phyloP scores from a whole-genome alignment of 2,888 invertebrate species.

The Cephus pygmeus region DNA sequence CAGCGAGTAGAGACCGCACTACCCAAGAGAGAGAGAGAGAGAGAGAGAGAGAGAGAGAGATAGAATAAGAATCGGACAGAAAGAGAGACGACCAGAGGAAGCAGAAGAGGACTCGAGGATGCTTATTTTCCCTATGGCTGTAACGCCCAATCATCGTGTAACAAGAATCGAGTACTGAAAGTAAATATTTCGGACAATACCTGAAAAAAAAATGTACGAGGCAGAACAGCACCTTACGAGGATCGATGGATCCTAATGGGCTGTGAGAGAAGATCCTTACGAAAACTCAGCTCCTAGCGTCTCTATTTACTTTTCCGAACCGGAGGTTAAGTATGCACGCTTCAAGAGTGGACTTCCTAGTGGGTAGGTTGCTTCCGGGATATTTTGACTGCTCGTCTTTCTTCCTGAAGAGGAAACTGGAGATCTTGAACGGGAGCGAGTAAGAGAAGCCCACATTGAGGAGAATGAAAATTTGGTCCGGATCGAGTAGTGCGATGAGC shows the following conservation, averaged over 20 bases:
- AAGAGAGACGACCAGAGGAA: neutral
- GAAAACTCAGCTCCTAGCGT: neutral
- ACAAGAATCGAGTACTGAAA: neutral
- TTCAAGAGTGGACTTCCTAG: neutral
- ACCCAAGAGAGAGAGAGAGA: neutral
- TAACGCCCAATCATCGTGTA: neutral
- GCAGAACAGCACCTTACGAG: neutral
- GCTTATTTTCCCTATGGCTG: neutral
- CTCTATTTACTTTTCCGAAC: conserved; percentile 14
- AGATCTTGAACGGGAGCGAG: neutral
- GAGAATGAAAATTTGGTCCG: neutral
- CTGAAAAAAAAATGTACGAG: neutral
- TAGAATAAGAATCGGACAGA: neutral
- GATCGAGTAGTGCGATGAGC: neutral
- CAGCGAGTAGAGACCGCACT: neutral
- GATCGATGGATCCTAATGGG: neutral
- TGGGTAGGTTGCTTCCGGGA: neutral
- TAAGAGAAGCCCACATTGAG: neutral
- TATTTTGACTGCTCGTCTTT: neutral
- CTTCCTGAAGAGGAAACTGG: neutral
- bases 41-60: neutral
- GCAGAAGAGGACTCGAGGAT: neutral
- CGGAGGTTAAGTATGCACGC: neutral
- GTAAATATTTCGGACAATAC: neutral
- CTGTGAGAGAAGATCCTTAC: neutral